Evolutionary conservation across 1,140 invertebrate species (phyloP).

Genomic region (Drosophila guanche): DNA sequence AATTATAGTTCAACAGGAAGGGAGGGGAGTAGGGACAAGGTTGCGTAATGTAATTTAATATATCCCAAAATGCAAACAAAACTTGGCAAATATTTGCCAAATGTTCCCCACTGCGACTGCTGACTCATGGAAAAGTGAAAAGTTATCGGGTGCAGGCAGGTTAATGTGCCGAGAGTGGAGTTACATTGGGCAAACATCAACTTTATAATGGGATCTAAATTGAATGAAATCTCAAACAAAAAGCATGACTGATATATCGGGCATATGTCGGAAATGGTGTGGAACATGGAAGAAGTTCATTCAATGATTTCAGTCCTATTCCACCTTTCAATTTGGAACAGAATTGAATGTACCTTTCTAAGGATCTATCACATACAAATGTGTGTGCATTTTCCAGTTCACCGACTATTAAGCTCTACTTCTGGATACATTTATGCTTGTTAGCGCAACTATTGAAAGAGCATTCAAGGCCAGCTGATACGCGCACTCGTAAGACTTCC

Average conservation of each 20-base stretch:
- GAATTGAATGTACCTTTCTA: no score
- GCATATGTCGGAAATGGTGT: no score
- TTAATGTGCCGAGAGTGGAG: constrained; percentile 14
- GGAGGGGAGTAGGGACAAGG: not conserved
- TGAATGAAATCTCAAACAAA: not conserved
- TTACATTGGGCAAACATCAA: constrained; percentile 20
- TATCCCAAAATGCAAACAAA: constrained; percentile 48
- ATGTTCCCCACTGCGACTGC: constrained; percentile 33
- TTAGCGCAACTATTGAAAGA: constrained; percentile 1
- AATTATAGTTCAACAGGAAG: constrained; percentile 8
- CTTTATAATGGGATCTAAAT: constrained; percentile 33
- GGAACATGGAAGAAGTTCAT: no score
- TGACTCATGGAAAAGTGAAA: constrained; percentile 13
- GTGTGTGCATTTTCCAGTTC: no score
- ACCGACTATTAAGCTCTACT: no score
- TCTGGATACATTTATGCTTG: no score
- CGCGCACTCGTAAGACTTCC: constrained; percentile 35
- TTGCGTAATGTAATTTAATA: constrained; percentile 41
- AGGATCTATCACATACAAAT: no score
- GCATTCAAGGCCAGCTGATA: constrained; percentile 26
- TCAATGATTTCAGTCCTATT: no score
- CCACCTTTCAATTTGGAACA: no score
- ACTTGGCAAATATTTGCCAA: constrained; percentile 68
- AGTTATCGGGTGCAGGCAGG: constrained; percentile 17
- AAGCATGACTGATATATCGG: constrained; percentile 1